These are phyloP conservation scores for Micoletzkya japonica DNA, from an alignment of 2,888 invertebrate genomes.

Conservation along the genomic window DNA sequence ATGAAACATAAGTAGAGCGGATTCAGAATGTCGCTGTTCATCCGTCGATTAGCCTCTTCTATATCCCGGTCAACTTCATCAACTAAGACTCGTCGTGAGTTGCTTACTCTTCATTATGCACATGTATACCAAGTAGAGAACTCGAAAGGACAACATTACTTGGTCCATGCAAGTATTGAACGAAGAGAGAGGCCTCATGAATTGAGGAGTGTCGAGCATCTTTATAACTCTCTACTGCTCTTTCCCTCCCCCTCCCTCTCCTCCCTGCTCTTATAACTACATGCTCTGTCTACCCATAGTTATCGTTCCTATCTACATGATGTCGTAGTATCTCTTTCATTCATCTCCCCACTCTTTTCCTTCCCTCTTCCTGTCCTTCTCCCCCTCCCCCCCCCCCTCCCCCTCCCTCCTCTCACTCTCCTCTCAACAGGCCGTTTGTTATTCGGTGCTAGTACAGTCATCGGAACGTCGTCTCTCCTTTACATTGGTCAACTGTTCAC, in stretches of 20 bases:
- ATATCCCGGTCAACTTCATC: no score
- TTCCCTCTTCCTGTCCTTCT: conserved; percentile 11
- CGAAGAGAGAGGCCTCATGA: no score
- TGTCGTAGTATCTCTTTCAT: not conserved
- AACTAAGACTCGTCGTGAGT: no score
- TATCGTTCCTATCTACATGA: not conserved
- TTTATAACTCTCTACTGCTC: not conserved
- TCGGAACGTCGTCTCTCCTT: no score
- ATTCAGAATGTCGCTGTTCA: no score
- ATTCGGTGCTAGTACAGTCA: no score
- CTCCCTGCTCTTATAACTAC: not conserved
- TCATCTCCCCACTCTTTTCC: not conserved
- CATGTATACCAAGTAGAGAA: no score
- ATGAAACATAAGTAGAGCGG: no score
- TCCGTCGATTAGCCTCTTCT: no score
- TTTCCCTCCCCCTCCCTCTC: not conserved
- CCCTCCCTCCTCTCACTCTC: not conserved
- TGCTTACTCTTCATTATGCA: no score
- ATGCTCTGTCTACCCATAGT: not conserved
- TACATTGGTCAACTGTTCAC: conserved; percentile 49
- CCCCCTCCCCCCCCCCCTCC: conserved; percentile 4
- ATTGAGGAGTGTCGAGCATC: not conserved
- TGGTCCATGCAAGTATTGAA: no score
- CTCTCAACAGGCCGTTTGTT: not conserved
- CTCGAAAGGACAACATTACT: no score